These are phyloP conservation scores for Drosophila tani DNA, from an alignment of 1,140 invertebrate species.

Conservation along the genomic window DNA sequence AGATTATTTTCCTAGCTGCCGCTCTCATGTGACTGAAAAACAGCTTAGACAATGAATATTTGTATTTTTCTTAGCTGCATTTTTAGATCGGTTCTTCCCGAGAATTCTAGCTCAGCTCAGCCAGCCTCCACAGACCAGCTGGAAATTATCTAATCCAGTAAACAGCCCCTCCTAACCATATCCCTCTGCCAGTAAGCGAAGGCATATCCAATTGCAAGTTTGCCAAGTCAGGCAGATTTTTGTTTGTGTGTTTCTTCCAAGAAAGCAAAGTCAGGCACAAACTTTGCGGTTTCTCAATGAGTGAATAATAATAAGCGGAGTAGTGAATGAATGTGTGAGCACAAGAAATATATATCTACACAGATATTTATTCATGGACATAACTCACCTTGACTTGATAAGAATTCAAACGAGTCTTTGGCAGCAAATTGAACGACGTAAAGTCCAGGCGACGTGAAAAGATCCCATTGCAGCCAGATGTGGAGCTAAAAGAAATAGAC, in stretches of 20 bases:
- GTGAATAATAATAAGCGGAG: conserved; percentile 26
- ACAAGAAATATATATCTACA: background rate
- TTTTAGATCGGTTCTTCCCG: conserved; percentile 27
- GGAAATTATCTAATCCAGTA: conserved; percentile 69
- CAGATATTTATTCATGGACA: conserved; percentile 11
- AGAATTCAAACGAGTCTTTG: conserved; percentile 97
- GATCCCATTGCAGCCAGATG: conserved; percentile 94
- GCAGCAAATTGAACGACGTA: conserved; percentile 97
- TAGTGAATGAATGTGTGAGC: conserved; percentile 29
- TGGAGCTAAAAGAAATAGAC: conserved; percentile 88
- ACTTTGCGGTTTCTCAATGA: conserved; percentile 60
- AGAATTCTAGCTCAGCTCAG: conserved; percentile 53
- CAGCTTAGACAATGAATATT: conserved; percentile 24
- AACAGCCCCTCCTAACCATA: conserved; percentile 11
- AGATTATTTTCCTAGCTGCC: background rate
- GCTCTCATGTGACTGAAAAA: conserved; percentile 36
- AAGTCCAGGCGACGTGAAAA: conserved; percentile 96
- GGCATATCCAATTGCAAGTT: conserved; percentile 73
- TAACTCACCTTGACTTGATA: conserved; percentile 98
- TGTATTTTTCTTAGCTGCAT: conserved; percentile 42
- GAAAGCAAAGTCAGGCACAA: conserved; percentile 46
- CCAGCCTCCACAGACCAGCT: conserved; percentile 50
- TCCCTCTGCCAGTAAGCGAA: conserved; percentile 13
- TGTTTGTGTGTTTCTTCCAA: conserved; percentile 51
- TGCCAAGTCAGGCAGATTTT: conserved; percentile 67